Base-by-base conservation (phyloP, 2,797 vertebrate species). In the Pseudochirops cupreus region DNA sequence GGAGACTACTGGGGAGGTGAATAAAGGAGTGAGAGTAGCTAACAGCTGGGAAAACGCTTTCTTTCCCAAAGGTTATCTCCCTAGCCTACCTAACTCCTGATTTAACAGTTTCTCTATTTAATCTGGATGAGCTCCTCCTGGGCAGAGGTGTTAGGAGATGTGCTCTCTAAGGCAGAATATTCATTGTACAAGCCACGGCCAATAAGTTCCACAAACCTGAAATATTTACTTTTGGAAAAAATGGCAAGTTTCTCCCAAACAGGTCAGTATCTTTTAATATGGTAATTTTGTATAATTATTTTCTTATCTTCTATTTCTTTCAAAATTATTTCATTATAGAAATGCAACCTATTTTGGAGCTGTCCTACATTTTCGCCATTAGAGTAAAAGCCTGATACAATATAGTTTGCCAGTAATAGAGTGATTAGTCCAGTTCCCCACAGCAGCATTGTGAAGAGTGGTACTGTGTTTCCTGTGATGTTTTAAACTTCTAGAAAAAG, bases 281-380 rank as follows among this genome's bases (percentile, higher is more conserved):
- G 74, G 39, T 50, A 87, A 87, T 87, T 87, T 87, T 87, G 39
- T 50, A 11, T 87, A 87, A 87, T 87, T 87, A 87, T 87, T 87
- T 87, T 87, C 39, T 87, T 87, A 87, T 87, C 74, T 87, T 87
- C 67, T 39, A 39, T 82, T 82, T 82, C 74, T 87, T 87, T 87
- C 74, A 87, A 87, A 87, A 87, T 87, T 39, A 87, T 87, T 87
- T 46, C 74, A 50, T 87, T 87, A 87, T 26, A 87, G 74, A 50
- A 50, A 46, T 46, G 39, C 39, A 87, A 50, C 39, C 24, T 87
- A 87, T 50, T 50, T 50, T 46, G 39, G 39, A 87, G 21, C 39
- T 87, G 74, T 21, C 74, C 74, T 50, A 87, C 24, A 87, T 87
- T 87, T 87, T 46, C 3, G 74, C 10, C 39, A 87, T 87, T 87